Percentiles rank a stretch among this genome's conserved stretches.
These are phyloP conservation scores for Himantopus leucocephalus DNA, from an alignment of 2,113 vertebrate genomes.

Conservation along the genomic window DNA sequence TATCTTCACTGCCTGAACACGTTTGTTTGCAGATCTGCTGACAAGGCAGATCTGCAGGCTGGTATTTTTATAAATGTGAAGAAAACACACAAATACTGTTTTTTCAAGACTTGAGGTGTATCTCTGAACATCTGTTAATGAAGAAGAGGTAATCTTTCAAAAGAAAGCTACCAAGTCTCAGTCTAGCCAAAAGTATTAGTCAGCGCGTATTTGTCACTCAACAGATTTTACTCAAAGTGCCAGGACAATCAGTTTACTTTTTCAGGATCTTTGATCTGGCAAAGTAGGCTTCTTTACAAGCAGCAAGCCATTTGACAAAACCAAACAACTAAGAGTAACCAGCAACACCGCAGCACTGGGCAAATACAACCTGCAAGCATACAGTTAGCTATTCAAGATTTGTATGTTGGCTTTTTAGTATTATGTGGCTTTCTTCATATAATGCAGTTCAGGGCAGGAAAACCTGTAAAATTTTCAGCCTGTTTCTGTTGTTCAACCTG, in stretches of 20 bases:
- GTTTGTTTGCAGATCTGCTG: neutral
- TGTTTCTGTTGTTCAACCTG: neutral
- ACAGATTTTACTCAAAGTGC: neutral
- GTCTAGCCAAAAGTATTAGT: neutral
- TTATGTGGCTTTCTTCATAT: neutral
- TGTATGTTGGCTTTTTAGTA: neutral
- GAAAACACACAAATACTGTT: neutral
- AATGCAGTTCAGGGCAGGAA: neutral
- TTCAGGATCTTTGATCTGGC: neutral
- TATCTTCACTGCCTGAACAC: neutral
- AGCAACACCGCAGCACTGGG: fast-evolving
- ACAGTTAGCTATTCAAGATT: neutral
- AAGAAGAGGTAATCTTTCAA: neutral
- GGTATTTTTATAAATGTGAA: neutral
- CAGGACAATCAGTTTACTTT: neutral
- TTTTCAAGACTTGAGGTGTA: neutral
- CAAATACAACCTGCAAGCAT: neutral
- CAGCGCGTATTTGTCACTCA: neutral
- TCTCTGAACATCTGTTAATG: neutral
- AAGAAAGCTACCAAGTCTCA: neutral
- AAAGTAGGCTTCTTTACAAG: neutral
- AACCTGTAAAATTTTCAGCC: neutral
- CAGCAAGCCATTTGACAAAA: neutral
- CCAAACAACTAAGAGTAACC: neutral
- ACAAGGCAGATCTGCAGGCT: neutral